A percentile compares a stretch with the other conserved stretches of the same genome.
These are phyloP conservation scores for Patella pellucida DNA, from an alignment of 2,888 invertebrate species.

Conservation along the genomic window DNA sequence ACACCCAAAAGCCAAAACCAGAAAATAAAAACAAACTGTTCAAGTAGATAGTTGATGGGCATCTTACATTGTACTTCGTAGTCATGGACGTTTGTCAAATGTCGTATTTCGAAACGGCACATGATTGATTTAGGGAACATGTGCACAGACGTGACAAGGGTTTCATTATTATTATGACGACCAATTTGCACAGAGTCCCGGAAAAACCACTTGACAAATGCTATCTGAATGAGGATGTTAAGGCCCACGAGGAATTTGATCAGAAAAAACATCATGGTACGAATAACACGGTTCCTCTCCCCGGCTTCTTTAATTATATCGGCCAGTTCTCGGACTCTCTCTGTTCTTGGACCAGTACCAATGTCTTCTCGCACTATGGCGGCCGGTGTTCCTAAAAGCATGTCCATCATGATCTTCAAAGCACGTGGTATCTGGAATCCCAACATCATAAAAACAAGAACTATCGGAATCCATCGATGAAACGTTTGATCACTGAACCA, in stretches of 20 bases:
- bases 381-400: not conserved
- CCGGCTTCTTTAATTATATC: not conserved
- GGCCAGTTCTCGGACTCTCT: not conserved
- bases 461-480: not conserved
- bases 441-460: not conserved
- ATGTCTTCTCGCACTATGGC: too few relatives aligned
- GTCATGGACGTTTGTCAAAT: not conserved
- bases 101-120: not conserved
- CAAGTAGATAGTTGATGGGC: not conserved
- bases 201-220: not conserved
- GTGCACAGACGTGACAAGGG: too few relatives aligned
- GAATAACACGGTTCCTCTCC: not conserved
- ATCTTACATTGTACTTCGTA: not conserved
- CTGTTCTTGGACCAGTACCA: not conserved
- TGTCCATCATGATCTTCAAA: not conserved
- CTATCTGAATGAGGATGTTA: not conserved
- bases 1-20: not conserved
- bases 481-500: not conserved
- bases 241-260: not conserved
- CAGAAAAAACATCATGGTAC: not conserved
- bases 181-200: not conserved
- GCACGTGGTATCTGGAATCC: constrained; percentile 2
- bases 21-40: not conserved
- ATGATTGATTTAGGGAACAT: not conserved
- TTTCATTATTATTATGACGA: not conserved